Percentiles rank a stretch among this genome's conserved stretches.
Conservation (phyloP, 1,140 invertebrate genomes). For the Heliconius nattereri region DNA sequence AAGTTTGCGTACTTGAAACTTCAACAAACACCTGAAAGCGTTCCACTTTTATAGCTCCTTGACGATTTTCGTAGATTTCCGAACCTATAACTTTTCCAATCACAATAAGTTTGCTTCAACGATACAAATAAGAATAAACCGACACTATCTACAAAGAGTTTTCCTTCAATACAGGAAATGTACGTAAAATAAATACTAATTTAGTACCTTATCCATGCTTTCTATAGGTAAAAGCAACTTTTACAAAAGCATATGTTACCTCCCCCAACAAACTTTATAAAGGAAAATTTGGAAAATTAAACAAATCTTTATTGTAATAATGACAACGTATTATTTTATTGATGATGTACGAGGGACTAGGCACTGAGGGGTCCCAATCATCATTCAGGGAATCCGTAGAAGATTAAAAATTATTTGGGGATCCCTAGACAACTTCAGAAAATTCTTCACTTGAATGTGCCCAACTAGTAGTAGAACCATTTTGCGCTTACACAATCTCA, state of each 20-base stretch:
- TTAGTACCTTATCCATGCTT: neutral
- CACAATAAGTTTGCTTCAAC: constrained; percentile 39
- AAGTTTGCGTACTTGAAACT: constrained; percentile 22
- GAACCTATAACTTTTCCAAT: constrained; percentile 40
- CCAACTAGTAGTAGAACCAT: no score
- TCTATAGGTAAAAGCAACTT: neutral
- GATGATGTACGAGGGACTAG: neutral
- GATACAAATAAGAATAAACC: constrained; percentile 38
- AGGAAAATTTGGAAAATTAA: no score
- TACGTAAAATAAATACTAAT: constrained; percentile 5
- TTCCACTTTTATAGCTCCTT: constrained; percentile 25
- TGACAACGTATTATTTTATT: no score
- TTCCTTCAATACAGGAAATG: constrained; percentile 19
- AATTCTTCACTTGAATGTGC: no score
- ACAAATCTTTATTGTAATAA: no score
- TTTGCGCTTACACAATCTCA: no score
- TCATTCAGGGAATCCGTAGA: no score
- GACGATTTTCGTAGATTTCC: constrained; percentile 36
- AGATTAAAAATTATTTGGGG: no score
- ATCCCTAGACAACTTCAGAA: no score
- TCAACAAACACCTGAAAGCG: constrained; percentile 31
- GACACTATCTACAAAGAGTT: constrained; percentile 29
- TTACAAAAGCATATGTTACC: neutral
- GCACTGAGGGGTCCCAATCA: no score
- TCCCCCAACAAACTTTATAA: no score